phyloP scores from a whole-genome alignment of 2,797 vertebrate genomes.

The Muraenolepis orangiensis region DNA sequence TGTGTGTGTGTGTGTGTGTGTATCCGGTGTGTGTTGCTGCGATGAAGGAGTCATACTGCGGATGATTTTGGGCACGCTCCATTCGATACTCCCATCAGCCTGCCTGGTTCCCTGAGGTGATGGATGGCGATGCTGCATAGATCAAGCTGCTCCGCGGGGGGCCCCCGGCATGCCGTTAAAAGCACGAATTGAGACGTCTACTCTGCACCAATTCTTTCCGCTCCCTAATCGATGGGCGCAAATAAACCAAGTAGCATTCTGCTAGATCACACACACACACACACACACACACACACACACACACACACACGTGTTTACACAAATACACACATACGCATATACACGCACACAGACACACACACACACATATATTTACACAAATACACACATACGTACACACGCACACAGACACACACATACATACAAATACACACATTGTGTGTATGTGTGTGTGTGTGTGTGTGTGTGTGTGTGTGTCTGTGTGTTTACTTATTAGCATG shows the following conservation, averaged over 20 bases:
- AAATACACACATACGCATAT: no score
- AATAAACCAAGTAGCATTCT: background rate
- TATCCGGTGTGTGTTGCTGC: background rate
- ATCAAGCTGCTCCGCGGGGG: background rate
- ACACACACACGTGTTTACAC: no score
- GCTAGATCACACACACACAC: no score
- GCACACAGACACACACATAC: no score
- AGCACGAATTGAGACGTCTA: background rate
- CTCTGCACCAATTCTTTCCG: background rate
- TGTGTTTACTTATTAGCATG: background rate
- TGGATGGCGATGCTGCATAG: background rate
- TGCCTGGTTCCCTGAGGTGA: background rate
- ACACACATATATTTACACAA: no score
- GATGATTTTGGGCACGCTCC: background rate
- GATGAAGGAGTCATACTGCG: background rate
- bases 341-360: no score
- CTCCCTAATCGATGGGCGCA: background rate
- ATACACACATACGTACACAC: no score
- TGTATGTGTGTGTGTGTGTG: background rate
- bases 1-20: no score
- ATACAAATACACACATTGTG: no score
- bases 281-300: no score
- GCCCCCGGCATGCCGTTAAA: background rate
- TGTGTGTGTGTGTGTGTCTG: background rate
- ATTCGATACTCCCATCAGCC: background rate